Evolutionary conservation across 2,888 invertebrate species (phyloP).

Genomic region (Ephialtes manifestator): DNA sequence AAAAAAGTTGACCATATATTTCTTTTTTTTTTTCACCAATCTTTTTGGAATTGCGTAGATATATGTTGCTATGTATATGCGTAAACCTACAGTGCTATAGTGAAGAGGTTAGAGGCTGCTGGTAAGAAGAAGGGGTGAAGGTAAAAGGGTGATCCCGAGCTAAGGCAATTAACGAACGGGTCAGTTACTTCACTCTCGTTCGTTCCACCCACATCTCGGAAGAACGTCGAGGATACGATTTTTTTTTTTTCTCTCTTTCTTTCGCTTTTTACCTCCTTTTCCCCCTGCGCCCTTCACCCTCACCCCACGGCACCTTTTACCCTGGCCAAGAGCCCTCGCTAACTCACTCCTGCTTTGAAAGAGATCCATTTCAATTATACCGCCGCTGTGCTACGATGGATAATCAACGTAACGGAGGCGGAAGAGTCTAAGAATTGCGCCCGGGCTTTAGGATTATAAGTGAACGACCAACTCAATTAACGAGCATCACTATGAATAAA

Average conservation of each 20-base stretch:
- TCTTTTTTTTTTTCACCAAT: background rate
- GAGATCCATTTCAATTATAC: constrained; percentile 48
- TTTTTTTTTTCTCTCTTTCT: constrained; percentile 18
- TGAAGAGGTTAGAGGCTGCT: background rate
- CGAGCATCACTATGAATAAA: constrained; percentile 2
- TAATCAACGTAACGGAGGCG: constrained; percentile 43
- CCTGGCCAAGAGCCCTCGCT: constrained; percentile 19
- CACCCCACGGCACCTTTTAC: constrained; percentile 22
- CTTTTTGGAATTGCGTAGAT: background rate
- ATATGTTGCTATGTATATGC: constrained; percentile 13
- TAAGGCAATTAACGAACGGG: constrained; percentile 47
- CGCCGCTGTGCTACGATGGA: constrained; percentile 20
- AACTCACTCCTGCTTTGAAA: constrained; percentile 27
- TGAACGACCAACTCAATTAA: constrained; percentile 23
- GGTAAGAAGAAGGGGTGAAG: constrained; percentile 7
- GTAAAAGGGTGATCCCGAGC: constrained; percentile 39
- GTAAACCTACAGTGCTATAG: background rate
- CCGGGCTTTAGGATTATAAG: constrained; percentile 6
- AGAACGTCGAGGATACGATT: constrained; percentile 24
- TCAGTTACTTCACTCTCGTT: constrained; percentile 37
- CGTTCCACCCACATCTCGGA: constrained; percentile 23
- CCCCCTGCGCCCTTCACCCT: constrained; percentile 2
- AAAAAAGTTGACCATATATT: background rate
- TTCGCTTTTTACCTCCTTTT: constrained; percentile 10
- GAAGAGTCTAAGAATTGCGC: constrained; percentile 3